Base-by-base conservation (phyloP, 2,113 vertebrate genomes). In the western clawed frog (Xenopus tropicalis) region DNA sequence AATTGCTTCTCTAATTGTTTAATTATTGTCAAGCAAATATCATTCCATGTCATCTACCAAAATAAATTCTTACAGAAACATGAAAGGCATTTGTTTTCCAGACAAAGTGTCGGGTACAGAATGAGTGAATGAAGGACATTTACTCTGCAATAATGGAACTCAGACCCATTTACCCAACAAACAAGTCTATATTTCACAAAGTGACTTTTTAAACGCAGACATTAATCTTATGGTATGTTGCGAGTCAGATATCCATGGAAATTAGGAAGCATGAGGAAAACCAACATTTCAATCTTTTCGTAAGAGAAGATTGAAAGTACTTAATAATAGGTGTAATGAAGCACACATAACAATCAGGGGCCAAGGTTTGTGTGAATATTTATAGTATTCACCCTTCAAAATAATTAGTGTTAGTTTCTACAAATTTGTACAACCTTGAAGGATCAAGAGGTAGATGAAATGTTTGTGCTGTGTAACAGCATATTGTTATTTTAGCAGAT, bases 171-270 rank as follows among this genome's bases (percentile, higher is more conserved):
- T 46, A 69, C 69, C 57, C 66, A 54, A 69, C 37, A 67, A 46
- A 69, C 25, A 62, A 66, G 25, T 76, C 58, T 56, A 23, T 63
- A 62, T 46, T 76, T 76, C 68, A n/a, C 73, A 69, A 73, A 68
- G 66, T 69, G 66, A 63, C 46, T 69, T 63, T 74, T 76, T 63
- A 76, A 69, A 69, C 61, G 67, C 19, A 69, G 66, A 62, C 66
- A 76, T 76, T 76, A 69, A 76, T 76, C 66, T 76, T 76, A 59
- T 74, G 57, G 58, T 68, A 25, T 74, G 65, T 23, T 48, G 56
- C 37, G 24, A 61, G 57, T 68, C 57, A 61, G 57, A 52, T 74
- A 68, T 74, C 58, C 66, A 63, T 63, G 66, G 59, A 69, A 76
- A 56, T 68, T 61, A 68, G 61, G 46, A 63, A 52, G 51, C 67